Evolutionary conservation across 2,888 invertebrate species (phyloP).

Genomic region (Drosophila eohydei): DNA sequence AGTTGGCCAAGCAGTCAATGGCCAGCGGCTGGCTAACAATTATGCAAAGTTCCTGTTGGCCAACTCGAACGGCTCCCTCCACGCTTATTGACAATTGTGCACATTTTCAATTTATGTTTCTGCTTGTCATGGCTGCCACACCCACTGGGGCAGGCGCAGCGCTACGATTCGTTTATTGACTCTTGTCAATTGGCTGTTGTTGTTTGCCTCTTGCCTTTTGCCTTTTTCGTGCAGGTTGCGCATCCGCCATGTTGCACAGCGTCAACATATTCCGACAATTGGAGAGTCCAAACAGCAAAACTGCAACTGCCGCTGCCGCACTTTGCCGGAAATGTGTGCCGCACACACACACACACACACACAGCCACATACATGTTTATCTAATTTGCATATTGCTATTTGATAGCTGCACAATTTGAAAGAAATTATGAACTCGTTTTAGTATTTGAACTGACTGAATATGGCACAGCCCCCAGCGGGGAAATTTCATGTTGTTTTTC

Average conservation of each 20-base stretch:
- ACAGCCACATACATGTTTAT: constrained; percentile 30
- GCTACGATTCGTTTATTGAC: constrained; percentile 64
- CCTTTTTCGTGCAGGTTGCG: constrained; percentile 60
- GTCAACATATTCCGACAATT: constrained; percentile 50
- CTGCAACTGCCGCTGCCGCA: constrained; percentile 52
- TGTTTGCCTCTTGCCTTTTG: constrained; percentile 32
- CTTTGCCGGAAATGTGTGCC: constrained; percentile 72
- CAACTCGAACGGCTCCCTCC: constrained; percentile 13
- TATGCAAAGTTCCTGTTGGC: constrained; percentile 73
- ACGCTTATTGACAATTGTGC: constrained; percentile 44
- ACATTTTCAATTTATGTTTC: constrained; percentile 68
- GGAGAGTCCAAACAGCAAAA: constrained; percentile 47
- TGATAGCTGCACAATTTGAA: constrained; percentile 43
- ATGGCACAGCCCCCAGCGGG: constrained; percentile 36
- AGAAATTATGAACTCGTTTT: constrained; percentile 50
- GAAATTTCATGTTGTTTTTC: constrained; percentile 24
- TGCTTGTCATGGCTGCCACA: constrained; percentile 64
- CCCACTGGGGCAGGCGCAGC: constrained; percentile 39
- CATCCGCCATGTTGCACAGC: constrained; percentile 68
- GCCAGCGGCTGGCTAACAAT: constrained; percentile 59
- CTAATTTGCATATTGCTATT: constrained; percentile 61
- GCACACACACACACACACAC: constrained; percentile 25
- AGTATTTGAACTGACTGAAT: constrained; percentile 37
- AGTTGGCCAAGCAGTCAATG: constrained; percentile 37
- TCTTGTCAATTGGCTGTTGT: constrained; percentile 45